Percentiles rank a stretch among this genome's conserved stretches.
phyloP scores from a whole-genome alignment of 2,113 vertebrate species.

The Paraplagusia blochii region DNA sequence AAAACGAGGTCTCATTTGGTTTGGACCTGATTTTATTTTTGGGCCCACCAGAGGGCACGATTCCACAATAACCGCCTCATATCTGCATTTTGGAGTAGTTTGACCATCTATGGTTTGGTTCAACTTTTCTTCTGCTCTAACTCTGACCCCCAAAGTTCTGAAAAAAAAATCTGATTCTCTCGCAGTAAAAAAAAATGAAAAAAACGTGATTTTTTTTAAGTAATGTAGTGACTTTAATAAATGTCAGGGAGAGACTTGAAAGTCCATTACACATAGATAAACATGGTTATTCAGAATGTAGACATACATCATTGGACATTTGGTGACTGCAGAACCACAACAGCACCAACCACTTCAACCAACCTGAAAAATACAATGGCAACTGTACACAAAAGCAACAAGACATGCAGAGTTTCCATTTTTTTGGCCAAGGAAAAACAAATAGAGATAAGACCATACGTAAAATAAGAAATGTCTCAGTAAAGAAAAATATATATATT shows the following conservation, averaged over 20 bases:
- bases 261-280: conserved; percentile 51
- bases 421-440: conserved; percentile 14
- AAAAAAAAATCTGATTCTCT: not conserved
- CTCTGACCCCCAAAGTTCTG: conserved; percentile 20
- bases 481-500: conserved; percentile 66
- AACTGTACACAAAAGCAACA: conserved; percentile 51
- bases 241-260: conserved; percentile 49
- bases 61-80: conserved; percentile 22
- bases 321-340: conserved; percentile 39
- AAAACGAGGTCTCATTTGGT: conserved; percentile 13
- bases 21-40: not conserved
- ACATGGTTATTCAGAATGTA: conserved; percentile 48
- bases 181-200: not conserved
- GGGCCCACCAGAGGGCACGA: conserved; percentile 61
- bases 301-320: conserved; percentile 56
- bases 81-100: conserved; percentile 30
- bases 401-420: conserved; percentile 59
- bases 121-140: conserved; percentile 28
- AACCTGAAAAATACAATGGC: conserved; percentile 41
- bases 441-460: conserved; percentile 53
- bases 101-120: conserved; percentile 61
- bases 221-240: conserved; percentile 73
- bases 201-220: conserved; percentile 23
- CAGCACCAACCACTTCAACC: conserved; percentile 45
- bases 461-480: conserved; percentile 66